These are phyloP conservation scores for Puffinus mauretanicus DNA, from an alignment of 2,113 vertebrate species.

Conservation along the genomic window DNA sequence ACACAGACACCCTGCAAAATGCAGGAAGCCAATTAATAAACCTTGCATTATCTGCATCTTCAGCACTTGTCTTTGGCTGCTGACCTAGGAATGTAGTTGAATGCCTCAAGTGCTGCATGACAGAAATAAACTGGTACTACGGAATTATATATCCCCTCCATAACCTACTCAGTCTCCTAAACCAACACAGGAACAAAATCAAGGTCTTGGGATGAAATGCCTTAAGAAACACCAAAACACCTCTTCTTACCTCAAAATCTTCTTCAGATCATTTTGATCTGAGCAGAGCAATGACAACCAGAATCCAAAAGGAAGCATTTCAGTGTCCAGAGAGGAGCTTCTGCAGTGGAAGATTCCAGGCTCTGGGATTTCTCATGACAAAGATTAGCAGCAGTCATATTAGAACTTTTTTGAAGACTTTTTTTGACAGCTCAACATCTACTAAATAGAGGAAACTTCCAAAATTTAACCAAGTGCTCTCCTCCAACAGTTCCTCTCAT, in stretches of 20 bases:
- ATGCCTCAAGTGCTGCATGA: background rate
- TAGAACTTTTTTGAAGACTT: background rate
- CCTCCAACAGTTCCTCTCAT: background rate
- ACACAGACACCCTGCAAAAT: background rate
- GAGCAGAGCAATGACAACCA: background rate
- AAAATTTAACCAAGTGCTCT: background rate
- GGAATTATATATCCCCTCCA: background rate
- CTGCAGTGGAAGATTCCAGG: background rate
- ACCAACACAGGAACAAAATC: background rate
- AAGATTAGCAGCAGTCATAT: background rate
- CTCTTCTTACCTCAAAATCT: background rate
- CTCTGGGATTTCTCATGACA: background rate
- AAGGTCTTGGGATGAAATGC: background rate
- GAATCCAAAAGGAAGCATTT: background rate
- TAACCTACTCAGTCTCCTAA: background rate
- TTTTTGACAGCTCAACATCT: background rate
- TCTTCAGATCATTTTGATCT: background rate
- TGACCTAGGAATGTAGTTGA: background rate
- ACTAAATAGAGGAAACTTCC: background rate
- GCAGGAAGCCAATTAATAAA: background rate
- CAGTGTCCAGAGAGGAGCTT: background rate
- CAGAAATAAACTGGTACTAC: background rate
- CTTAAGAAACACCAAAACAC: background rate
- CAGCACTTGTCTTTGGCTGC: background rate
- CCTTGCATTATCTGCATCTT: background rate